phyloP scores from a whole-genome alignment of 2,113 vertebrate species.

The Aix galericulata region DNA sequence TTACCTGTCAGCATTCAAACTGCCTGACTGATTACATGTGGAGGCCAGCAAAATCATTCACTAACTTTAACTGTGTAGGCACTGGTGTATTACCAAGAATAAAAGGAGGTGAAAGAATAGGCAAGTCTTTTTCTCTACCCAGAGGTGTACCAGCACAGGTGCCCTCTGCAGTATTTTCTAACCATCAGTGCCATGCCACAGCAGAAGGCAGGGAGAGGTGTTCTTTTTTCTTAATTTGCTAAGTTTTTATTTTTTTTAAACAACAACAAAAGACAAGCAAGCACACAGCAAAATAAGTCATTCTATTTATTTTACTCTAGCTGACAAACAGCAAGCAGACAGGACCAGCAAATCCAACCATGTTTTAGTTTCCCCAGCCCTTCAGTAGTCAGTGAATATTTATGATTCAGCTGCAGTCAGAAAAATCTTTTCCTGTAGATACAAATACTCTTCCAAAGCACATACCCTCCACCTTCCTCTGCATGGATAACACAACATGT shows the following conservation, averaged over 20 bases:
- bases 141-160: background rate
- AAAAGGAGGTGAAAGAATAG: background rate
- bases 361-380: background rate
- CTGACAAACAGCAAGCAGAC: background rate
- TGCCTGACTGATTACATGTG: background rate
- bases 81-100: background rate
- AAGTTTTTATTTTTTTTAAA: background rate
- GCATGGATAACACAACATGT: background rate
- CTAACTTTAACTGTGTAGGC: background rate
- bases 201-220: background rate
- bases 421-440: background rate
- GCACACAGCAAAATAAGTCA: background rate
- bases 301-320: background rate
- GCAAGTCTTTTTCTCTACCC: rapidly evolving
- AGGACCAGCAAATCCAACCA: background rate
- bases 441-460: background rate
- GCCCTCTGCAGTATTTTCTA: no score
- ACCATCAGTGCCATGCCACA: background rate
- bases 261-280: background rate
- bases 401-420: background rate
- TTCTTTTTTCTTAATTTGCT: background rate
- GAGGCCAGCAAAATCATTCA: rapidly evolving
- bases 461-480: background rate
- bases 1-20: rapidly evolving
- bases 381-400: background rate